These are phyloP conservation scores for Lasiommata megera DNA, from an alignment of 2,888 invertebrate species.

Conservation along the genomic window DNA sequence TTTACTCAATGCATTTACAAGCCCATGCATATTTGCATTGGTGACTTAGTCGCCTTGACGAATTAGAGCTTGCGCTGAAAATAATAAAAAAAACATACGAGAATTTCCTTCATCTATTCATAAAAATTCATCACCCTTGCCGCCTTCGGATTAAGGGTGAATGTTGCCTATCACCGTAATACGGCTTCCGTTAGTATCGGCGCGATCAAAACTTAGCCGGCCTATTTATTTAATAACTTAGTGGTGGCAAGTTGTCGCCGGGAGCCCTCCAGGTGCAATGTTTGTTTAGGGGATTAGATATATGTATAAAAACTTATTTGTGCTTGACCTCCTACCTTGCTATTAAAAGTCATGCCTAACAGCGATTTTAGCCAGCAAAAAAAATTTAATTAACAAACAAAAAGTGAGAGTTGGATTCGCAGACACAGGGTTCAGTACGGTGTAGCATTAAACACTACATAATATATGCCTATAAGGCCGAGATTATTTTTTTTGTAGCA, in stretches of 20 bases:
- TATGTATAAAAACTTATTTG: slow-evolving; percentile 42
- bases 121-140: slow-evolving; percentile 29
- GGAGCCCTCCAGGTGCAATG: slow-evolving; percentile 58
- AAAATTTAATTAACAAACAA: no score
- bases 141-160: slow-evolving; percentile 28
- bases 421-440: no score
- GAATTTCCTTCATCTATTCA: slow-evolving; percentile 20
- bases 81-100: slow-evolving; percentile 51
- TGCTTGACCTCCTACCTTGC: slow-evolving; percentile 45
- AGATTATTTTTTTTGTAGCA: no score
- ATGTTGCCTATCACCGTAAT: slow-evolving; percentile 28
- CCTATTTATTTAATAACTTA: slow-evolving; percentile 68
- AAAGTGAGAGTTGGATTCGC: no score
- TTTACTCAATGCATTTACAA: slow-evolving; percentile 77
- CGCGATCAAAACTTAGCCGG: slow-evolving; percentile 53
- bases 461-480: no score
- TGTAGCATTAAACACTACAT: no score
- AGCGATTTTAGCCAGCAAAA: no score
- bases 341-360: no score
- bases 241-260: slow-evolving; percentile 55
- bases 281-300: slow-evolving; percentile 49
- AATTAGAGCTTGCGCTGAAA: slow-evolving; percentile 65
- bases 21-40: slow-evolving; percentile 70
- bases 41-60: slow-evolving; percentile 69
- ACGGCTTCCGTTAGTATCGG: slow-evolving; percentile 18